These are phyloP conservation scores for Regulus satrapa DNA, from an alignment of 2,113 vertebrate genomes.

Conservation along the genomic window DNA sequence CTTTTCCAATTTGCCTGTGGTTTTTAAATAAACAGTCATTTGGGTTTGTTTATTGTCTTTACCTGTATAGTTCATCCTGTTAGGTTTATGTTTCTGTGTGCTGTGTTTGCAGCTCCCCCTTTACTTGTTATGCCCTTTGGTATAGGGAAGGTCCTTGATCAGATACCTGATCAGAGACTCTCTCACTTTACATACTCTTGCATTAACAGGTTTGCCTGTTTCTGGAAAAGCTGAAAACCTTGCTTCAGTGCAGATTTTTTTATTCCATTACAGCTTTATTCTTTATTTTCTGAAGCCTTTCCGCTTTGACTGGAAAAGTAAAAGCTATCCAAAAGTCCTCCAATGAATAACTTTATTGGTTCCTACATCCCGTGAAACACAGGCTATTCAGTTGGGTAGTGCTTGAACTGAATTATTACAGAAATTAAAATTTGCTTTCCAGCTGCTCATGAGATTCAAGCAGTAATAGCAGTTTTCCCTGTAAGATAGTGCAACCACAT, in stretches of 20 bases:
- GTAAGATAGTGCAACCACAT: neutral
- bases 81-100: neutral
- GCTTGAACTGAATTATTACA: neutral
- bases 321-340: constrained; percentile 8
- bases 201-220: neutral
- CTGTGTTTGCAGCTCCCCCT: neutral
- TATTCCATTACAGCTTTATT: neutral
- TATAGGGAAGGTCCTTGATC: neutral
- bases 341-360: constrained; percentile 28
- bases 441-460: neutral
- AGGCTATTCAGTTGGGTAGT: neutral
- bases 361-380: neutral
- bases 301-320: constrained; percentile 31
- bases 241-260: neutral
- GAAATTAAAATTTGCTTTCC: constrained; percentile 53
- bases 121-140: neutral
- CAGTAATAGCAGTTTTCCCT: neutral
- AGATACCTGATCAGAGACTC: neutral
- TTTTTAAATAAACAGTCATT: neutral
- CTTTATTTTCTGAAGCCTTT: constrained; percentile 34
- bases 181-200: neutral
- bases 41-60: neutral
- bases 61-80: neutral
- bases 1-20: neutral
- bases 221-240: neutral